Percentiles rank a stretch among this genome's conserved stretches.
These are phyloP conservation scores for Microchirus variegatus DNA, from an alignment of 2,797 vertebrate species.

Conservation along the genomic window DNA sequence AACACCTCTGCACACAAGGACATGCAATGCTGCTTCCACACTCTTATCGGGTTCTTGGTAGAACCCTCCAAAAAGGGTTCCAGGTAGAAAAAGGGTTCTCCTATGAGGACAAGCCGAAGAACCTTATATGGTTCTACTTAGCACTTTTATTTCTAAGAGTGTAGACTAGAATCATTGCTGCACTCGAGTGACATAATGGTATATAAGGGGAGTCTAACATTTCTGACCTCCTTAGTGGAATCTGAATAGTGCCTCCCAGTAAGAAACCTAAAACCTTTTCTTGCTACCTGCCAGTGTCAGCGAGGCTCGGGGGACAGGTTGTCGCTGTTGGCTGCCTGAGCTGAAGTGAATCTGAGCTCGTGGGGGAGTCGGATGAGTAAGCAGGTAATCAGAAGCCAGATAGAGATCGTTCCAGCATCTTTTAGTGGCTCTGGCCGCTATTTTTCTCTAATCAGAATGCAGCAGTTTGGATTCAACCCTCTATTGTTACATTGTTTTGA, in stretches of 20 bases:
- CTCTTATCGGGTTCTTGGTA: too few species aligned
- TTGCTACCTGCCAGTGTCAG: constrained; percentile 27
- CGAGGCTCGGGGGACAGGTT: constrained; percentile 34
- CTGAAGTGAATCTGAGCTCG: constrained; percentile 1
- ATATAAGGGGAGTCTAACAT: neutral
- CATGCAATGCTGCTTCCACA: too few species aligned
- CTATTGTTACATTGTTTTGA: neutral
- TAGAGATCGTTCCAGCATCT: neutral
- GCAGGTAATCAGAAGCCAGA: constrained; percentile 32
- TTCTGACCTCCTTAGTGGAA: constrained; percentile 15
- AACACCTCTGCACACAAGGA: neutral
- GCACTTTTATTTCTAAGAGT: too few species aligned
- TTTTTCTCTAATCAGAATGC: constrained; percentile 40
- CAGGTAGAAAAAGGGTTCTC: too few species aligned
- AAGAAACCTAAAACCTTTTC: constrained; percentile 47
- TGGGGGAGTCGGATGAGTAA: constrained; percentile 33
- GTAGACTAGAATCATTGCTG: too few species aligned
- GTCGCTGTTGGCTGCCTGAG: constrained; percentile 14
- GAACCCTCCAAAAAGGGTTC: too few species aligned
- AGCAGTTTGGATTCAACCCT: constrained; percentile 31
- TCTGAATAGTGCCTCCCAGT: constrained; percentile 37
- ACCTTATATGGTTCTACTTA: too few species aligned
- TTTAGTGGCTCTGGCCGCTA: constrained; percentile 1
- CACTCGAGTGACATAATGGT: neutral
- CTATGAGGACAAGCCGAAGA: too few species aligned